phyloP scores from a whole-genome alignment of 1,140 invertebrate genomes.

The Gyrodactylus salaris region DNA sequence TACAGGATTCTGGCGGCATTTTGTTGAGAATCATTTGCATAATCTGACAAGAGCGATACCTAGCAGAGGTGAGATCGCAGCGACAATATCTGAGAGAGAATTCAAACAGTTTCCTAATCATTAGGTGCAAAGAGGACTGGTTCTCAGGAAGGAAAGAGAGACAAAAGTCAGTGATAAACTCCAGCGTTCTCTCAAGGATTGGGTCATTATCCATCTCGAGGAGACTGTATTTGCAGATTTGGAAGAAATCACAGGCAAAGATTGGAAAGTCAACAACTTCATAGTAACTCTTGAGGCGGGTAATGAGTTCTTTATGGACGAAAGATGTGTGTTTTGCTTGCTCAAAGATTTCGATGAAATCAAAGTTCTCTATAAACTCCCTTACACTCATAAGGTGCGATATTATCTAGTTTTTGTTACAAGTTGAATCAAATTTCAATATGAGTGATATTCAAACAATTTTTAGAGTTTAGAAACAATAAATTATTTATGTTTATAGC shows the following conservation, averaged over 20 bases:
- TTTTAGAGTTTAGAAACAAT: too few species aligned
- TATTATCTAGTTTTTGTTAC: too few species aligned
- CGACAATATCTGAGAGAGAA: background rate
- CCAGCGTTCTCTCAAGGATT: background rate
- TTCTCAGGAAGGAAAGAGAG: background rate
- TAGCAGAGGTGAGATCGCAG: background rate
- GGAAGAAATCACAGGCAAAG: background rate
- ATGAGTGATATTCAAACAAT: too few species aligned
- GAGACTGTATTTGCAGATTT: background rate
- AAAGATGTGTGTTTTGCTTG: background rate
- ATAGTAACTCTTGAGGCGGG: background rate
- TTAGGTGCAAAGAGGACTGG: background rate
- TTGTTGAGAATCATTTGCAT: background rate
- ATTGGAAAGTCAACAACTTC: background rate
- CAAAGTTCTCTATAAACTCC: background rate
- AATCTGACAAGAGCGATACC: background rate
- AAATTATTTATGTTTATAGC: too few species aligned
- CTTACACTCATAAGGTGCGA: background rate
- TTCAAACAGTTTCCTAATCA: background rate
- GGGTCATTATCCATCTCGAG: background rate
- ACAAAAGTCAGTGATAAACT: background rate
- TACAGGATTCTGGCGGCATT: background rate
- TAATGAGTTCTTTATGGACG: background rate
- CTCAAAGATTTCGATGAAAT: background rate
- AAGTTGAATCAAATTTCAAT: too few species aligned